Conservation (phyloP, 2,797 vertebrate species). For the Pterois miles region DNA sequence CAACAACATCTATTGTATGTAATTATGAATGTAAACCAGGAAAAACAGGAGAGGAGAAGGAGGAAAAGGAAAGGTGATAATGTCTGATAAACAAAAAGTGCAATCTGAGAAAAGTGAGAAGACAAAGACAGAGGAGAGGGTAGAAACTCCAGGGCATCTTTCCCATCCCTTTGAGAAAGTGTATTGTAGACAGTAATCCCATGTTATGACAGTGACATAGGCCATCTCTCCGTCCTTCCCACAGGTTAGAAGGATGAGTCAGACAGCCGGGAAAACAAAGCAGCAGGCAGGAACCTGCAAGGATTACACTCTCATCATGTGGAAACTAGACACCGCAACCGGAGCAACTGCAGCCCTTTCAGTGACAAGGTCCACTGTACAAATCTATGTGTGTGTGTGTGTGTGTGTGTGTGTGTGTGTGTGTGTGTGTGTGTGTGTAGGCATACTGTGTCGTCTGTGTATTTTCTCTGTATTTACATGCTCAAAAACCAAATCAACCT, state of each 20-base stretch:
- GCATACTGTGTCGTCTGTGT: neutral
- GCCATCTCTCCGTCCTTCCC: slow-evolving; percentile 64
- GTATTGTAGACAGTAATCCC: slow-evolving; percentile 66
- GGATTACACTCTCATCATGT: slow-evolving; percentile 71
- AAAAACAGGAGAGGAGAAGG: neutral
- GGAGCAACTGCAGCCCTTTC: slow-evolving; percentile 53
- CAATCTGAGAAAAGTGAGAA: slow-evolving; percentile 55
- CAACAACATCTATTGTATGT: neutral
- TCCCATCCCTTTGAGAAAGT: slow-evolving; percentile 61
- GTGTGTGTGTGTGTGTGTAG: neutral
- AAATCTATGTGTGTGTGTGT: neutral
- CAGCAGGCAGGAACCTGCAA: slow-evolving; percentile 73
- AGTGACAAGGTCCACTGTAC: slow-evolving; percentile 41
- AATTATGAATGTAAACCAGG: slow-evolving; percentile 8
- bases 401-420: neutral
- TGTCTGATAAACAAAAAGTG: slow-evolving; percentile 35
- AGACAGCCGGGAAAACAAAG: slow-evolving; percentile 69
- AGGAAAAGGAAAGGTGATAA: slow-evolving; percentile 30
- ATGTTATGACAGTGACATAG: slow-evolving; percentile 74
- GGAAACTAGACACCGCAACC: slow-evolving; percentile 64
- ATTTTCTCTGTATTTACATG: neutral
- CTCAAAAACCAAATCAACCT: neutral
- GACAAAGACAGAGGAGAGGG: slow-evolving; percentile 46
- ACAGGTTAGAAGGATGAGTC: slow-evolving; percentile 78
- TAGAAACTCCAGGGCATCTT: slow-evolving; percentile 55